These are phyloP conservation scores for Hydrolagus affinis DNA, from an alignment of 2,113 vertebrate species.

Conservation along the genomic window DNA sequence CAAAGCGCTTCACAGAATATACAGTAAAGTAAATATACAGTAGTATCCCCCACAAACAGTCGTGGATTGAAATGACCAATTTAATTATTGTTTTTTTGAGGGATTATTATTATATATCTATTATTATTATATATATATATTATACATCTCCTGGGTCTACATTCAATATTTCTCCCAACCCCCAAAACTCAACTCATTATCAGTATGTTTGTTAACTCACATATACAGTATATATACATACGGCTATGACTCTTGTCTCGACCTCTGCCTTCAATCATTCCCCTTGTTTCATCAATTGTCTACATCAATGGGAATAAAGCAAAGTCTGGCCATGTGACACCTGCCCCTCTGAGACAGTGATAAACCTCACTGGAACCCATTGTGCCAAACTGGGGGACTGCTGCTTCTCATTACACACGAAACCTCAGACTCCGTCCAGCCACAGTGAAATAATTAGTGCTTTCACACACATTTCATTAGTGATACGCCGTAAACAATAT, in stretches of 20 bases:
- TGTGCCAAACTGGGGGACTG: neutral
- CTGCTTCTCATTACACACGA: neutral
- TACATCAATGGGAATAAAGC: neutral
- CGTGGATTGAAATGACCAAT: no score
- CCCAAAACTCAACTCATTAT: no score
- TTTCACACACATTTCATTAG: neutral
- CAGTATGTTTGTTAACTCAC: conserved; percentile 25
- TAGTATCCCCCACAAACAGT: no score
- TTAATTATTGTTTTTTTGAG: no score
- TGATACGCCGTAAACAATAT: neutral
- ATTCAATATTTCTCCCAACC: no score
- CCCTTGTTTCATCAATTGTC: neutral
- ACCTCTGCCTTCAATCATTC: conserved; percentile 21
- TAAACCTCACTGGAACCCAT: neutral
- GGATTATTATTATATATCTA: no score
- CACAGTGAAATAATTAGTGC: neutral
- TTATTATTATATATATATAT: no score
- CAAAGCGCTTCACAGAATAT: no score
- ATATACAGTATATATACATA: conserved; percentile 19
- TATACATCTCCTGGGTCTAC: no score
- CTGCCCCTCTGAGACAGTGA: neutral
- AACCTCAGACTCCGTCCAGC: neutral
- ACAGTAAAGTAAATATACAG: no score
- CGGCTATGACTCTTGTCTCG: neutral
- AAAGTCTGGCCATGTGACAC: neutral